Conservation (phyloP, 1,140 invertebrate species). For the Drosophila varians region DNA sequence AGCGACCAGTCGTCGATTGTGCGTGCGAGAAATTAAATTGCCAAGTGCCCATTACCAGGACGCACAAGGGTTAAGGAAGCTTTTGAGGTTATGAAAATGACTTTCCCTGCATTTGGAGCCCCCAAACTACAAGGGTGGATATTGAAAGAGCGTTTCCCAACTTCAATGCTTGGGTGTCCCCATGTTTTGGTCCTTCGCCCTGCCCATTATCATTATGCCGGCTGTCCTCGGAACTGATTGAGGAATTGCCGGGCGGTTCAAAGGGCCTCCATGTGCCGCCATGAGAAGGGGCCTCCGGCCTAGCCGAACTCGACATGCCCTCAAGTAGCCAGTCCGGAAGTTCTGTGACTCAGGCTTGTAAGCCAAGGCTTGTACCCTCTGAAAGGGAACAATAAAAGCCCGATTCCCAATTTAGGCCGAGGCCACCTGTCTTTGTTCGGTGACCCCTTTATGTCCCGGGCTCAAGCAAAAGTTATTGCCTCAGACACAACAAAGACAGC, state of each 20-base stretch:
- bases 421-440: constrained; percentile 55
- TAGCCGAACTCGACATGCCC: neutral
- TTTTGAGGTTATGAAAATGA: constrained; percentile 69
- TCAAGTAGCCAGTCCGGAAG: neutral
- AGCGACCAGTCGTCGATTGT: constrained; percentile 70
- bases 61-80: constrained; percentile 64
- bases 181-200: neutral
- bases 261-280: constrained; percentile 28
- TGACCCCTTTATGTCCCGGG: constrained; percentile 60
- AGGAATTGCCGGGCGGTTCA: constrained; percentile 69
- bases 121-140: constrained; percentile 35
- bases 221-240: constrained; percentile 64
- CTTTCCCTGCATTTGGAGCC: constrained; percentile 58
- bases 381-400: constrained; percentile 5
- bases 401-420: constrained; percentile 41
- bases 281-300: neutral
- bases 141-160: constrained; percentile 56
- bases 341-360: neutral
- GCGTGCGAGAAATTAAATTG: constrained; percentile 80
- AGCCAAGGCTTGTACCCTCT: neutral
- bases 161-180: constrained; percentile 33
- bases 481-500: constrained; percentile 58
- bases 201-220: constrained; percentile 48
- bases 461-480: constrained; percentile 55
- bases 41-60: constrained; percentile 74